phyloP scores from a whole-genome alignment of 1,140 invertebrate genomes.

The Meteorus sp. region DNA sequence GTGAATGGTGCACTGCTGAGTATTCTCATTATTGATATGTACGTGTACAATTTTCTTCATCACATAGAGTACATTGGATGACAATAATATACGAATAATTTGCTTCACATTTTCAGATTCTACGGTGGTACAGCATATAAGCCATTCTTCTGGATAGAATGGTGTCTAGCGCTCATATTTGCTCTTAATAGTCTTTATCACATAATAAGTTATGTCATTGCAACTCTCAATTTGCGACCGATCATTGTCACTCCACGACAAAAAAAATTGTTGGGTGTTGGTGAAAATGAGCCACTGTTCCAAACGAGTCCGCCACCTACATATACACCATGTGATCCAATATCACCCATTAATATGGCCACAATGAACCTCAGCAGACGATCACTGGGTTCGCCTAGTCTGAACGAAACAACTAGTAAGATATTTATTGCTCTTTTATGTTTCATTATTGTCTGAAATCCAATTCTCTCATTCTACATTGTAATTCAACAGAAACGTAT shows the following conservation, averaged over 20 bases:
- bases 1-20: slow-evolving; percentile 42
- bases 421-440: slow-evolving; percentile 1
- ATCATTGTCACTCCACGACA: slow-evolving; percentile 38
- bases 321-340: slow-evolving; percentile 34
- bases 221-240: slow-evolving; percentile 37
- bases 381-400: slow-evolving; percentile 37
- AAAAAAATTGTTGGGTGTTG: slow-evolving; percentile 42
- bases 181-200: slow-evolving; percentile 47
- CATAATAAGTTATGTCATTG: slow-evolving; percentile 36
- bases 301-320: slow-evolving; percentile 30
- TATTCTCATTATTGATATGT: slow-evolving; percentile 47
- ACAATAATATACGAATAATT: not conserved
- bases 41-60: slow-evolving; percentile 12
- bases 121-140: slow-evolving; percentile 44
- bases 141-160: slow-evolving; percentile 47
- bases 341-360: slow-evolving; percentile 37
- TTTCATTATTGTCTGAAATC: not conserved
- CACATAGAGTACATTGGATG: not conserved
- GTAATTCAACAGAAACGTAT: slow-evolving; percentile 44
- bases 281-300: slow-evolving; percentile 47
- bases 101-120: slow-evolving; percentile 32
- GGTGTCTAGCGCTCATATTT: slow-evolving; percentile 46
- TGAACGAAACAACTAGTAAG: slow-evolving; percentile 43
- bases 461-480: slow-evolving; percentile 25
- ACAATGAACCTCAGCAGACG: slow-evolving; percentile 43